Percentiles rank a stretch among this genome's conserved stretches.
phyloP scores from a whole-genome alignment of 2,113 vertebrate species.

The Chitala chitala region DNA sequence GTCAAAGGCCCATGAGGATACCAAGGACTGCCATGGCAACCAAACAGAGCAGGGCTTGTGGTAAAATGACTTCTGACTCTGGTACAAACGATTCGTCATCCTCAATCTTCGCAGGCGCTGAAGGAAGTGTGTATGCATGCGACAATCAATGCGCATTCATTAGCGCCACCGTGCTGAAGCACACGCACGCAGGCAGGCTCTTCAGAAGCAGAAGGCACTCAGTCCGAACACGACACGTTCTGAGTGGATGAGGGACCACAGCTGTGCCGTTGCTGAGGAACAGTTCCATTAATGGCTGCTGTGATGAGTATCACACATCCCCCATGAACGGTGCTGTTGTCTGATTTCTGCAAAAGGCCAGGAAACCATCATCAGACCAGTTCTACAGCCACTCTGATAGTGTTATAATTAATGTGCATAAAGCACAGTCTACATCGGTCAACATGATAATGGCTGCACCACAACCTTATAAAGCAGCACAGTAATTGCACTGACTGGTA shows the following conservation, averaged over 20 bases:
- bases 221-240: no score
- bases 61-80: not conserved
- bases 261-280: not conserved
- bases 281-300: no score
- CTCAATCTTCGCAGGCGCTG: not conserved
- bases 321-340: no score
- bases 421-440: not conserved
- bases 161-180: not conserved
- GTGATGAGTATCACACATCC: no score
- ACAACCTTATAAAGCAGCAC: no score
- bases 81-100: no score
- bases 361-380: not conserved
- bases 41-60: not conserved
- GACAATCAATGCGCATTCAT: not conserved
- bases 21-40: not conserved
- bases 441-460: no score
- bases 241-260: not conserved
- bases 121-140: not conserved
- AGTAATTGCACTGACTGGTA: no score
- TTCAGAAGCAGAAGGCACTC: no score
- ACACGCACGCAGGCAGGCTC: not conserved
- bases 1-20: conserved; percentile 1
- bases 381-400: not conserved
- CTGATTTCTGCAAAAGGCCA: no score
- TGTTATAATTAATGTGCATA: not conserved